Base-by-base conservation (phyloP, 2,888 invertebrate genomes). In the Rosalia funebris region DNA sequence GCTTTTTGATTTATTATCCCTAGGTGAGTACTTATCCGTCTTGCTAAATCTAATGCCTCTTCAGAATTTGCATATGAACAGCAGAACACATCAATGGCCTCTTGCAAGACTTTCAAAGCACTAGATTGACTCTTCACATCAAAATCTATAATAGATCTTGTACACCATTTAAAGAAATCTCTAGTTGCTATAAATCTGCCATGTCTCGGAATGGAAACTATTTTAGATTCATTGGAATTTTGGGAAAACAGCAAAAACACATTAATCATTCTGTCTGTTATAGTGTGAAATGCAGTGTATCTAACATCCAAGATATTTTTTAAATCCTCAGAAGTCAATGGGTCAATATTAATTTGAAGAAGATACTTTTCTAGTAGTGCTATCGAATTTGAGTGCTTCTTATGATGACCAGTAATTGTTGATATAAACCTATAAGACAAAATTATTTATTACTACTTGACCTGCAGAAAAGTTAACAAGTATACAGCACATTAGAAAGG, bases 161-260 rank as follows among this genome's bases (percentile, higher is more conserved):
- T 84, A 75, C 96, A 97, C 89, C 96, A 93, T 79, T 96, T 97
- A 69, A 97, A 88, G 45, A 98, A 85, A 84, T 98, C 98, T 70
- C 97, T 87, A 0, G 92, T 91, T 0, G 93, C 92, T 15, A 89
- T 91, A 41, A 90, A 81, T 68, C 93, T 84, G 0, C 88, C 87
- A 39, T 83, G 85, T 74, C 82, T 83, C 9, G 76, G 70, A 10
- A 75, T 63, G 4, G 37, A 16, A 12, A 44, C 56, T 32, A 62
- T 59, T 17, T 75, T 74, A 0, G 75, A 71, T 57, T 79, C 79
- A 1, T 75, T 75, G 31, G 80, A 81, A 1, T 82, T 83, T 57
- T 84, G 82, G 15, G 91, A 91, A 78, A 96, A 91, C 77, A 91
- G 85, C 74, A 91, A 84, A 77, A 93, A 96, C 0, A 95, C 92